Evolutionary conservation across 2,888 invertebrate species (phyloP), one percentile per base, ranked within the genome.

Genomic region (Amphipyra berbera): DNA sequence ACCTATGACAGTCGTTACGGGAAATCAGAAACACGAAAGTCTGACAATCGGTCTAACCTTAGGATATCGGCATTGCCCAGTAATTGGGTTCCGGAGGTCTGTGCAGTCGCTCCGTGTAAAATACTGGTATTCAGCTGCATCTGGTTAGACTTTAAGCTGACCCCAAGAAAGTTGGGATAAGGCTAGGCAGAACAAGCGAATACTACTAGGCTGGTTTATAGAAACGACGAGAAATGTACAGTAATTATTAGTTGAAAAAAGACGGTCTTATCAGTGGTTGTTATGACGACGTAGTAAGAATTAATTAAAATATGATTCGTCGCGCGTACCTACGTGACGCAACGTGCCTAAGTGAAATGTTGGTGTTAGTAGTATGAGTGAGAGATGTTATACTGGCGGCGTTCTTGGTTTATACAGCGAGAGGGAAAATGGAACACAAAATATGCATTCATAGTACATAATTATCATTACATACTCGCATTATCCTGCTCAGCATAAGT

Each of bases 311-410:
- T 41, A 55, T 50, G 50, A 59, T 73, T 59, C 33, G 68, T 33
- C 15, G 12, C 47, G 48, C 47, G 67, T n/a, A n/a, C n/a, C n/a
- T n/a, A 10, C 12, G 14, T 44, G 9, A 30, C 53, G 12, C 9
- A n/a, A n/a, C 41, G 27, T 13, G n/a, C n/a, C n/a, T n/a, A 3
- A 12, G 35, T 7, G 35, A 21, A 9, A 35, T 48, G 47, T 47
- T 44, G 27, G 42, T 41, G 2, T 73, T 57, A 45, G 56, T 58
- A 46, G 50, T 15, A 53, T 58, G 64, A 59, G 41, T 60, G 70
- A 67, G 68, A 64, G 68, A 68, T 65, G 77, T 66, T 61, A 46
- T 46, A 30, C 44, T 9, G 45, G 56, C 44, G 63, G 56, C 41
- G 8, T 33, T 52, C 37, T 40, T 41, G 12, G 6, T 37, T 30